phyloP scores from a whole-genome alignment of 2,797 vertebrate genomes.

The Muraenolepis orangiensis region DNA sequence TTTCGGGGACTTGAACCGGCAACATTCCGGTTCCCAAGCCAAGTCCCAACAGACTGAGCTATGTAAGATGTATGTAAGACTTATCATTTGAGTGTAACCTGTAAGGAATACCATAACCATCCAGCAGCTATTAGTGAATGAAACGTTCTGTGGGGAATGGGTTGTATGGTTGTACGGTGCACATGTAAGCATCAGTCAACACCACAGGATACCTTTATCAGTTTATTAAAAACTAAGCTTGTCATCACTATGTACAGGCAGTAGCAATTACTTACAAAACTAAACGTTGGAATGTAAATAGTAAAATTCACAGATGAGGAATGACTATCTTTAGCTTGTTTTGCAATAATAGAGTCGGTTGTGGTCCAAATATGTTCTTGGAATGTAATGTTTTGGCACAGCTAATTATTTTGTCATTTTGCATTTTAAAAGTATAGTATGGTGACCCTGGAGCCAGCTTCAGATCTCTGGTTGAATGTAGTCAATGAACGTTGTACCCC shows the following conservation, averaged over 20 bases:
- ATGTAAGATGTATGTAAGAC: background rate
- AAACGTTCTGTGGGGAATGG: background rate
- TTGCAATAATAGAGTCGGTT: background rate
- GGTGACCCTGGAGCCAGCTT: background rate
- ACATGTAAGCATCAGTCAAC: background rate
- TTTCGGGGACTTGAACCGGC: too few species aligned
- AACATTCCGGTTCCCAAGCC: too few species aligned
- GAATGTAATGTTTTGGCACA: background rate
- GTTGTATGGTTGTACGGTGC: background rate
- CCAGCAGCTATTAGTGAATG: background rate
- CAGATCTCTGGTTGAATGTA: background rate
- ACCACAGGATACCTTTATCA: background rate
- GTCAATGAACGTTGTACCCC: background rate
- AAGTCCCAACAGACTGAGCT: too few species aligned
- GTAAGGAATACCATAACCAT: background rate
- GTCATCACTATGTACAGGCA: background rate
- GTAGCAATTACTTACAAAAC: background rate
- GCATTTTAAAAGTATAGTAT: background rate
- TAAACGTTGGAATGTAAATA: background rate
- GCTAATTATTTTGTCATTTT: background rate
- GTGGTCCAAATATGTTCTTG: background rate
- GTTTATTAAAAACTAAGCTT: background rate
- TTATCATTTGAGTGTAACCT: background rate
- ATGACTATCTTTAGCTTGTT: background rate
- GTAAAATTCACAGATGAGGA: background rate